Base-by-base conservation (phyloP, 2,888 invertebrate species). In the Cheilosia impressa region DNA sequence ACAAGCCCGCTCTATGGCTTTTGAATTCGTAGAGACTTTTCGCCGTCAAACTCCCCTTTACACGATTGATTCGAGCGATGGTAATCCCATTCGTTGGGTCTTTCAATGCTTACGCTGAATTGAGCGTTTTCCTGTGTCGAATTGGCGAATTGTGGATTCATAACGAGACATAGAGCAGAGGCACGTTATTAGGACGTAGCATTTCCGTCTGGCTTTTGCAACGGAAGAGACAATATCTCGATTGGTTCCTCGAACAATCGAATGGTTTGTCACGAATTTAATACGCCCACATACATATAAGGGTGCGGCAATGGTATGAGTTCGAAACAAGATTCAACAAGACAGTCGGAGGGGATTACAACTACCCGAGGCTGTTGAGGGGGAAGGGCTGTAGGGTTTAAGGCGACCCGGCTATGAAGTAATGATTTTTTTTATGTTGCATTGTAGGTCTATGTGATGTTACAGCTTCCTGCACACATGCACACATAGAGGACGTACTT, bases 51-150 rank as follows among this genome's bases (percentile, higher is more conserved):
- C 31, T 24, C 69, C 31, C 31, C 9, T 31, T 34, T 75, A 69
- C 38, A 43, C 71, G 84, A 80, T 84, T 84, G 75, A 80, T 84
- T 84, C 52, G 43, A 75, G 72, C 65, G 72, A 55, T 60, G 22
- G 55, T 80, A 84, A 80, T 84, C 55, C 71, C 50, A 63, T 79
- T 69, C 57, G 73, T 69, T 58, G 79, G 38, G 73, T 68, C 62
- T 73, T 83, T 65, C 68, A 60, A 62, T 78, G 50, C 43, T 73
- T 19, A 41, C 68, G 79, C 73, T 75, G 65, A 80, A 84, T 69
- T 80, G 75, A 65, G 31, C 68, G 53, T 50, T 38, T 66, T 41
- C 50, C 38, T 50, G 31, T 31, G 31, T 31, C 6, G 66, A 76
- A 53, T 73, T 84, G 63, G 76, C 50, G 69, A 73, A 78, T 75